Evolutionary conservation across 2,888 invertebrate species (phyloP).

Genomic region (Ariolimax columbianus): DNA sequence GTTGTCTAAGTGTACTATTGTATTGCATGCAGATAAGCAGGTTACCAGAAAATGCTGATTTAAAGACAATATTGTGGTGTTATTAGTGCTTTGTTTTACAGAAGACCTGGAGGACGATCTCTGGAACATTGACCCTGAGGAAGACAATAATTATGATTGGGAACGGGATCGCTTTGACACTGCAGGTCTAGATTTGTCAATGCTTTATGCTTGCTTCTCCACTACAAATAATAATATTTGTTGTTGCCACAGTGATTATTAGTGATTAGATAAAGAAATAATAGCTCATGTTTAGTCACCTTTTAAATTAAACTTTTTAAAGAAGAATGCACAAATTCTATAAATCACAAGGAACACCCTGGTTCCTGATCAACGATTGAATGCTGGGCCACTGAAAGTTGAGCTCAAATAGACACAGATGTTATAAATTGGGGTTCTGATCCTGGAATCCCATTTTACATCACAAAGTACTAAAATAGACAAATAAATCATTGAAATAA

Average conservation of each 20-base stretch:
- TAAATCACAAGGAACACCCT: too few species aligned
- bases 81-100: conserved; percentile 20
- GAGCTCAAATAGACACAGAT: too few species aligned
- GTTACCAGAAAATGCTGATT: not conserved
- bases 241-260: not conserved
- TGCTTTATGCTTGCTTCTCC: not conserved
- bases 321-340: not conserved
- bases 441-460: too few species aligned
- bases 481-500: too few species aligned
- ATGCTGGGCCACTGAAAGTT: too few species aligned
- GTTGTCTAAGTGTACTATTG: too few species aligned
- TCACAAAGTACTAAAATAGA: too few species aligned
- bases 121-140: conserved; percentile 36
- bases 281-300: not conserved
- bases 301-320: not conserved
- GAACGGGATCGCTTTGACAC: conserved; percentile 44
- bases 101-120: conserved; percentile 15
- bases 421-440: too few species aligned
- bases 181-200: conserved; percentile 30
- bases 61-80: not conserved
- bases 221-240: not conserved
- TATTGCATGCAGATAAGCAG: not conserved
- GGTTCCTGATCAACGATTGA: too few species aligned
- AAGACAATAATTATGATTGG: not conserved
- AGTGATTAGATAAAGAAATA: not conserved